Evolutionary conservation across 2,888 invertebrate species (phyloP), one percentile per base, ranked within the genome.

Genomic region (Lysandra coridon): DNA sequence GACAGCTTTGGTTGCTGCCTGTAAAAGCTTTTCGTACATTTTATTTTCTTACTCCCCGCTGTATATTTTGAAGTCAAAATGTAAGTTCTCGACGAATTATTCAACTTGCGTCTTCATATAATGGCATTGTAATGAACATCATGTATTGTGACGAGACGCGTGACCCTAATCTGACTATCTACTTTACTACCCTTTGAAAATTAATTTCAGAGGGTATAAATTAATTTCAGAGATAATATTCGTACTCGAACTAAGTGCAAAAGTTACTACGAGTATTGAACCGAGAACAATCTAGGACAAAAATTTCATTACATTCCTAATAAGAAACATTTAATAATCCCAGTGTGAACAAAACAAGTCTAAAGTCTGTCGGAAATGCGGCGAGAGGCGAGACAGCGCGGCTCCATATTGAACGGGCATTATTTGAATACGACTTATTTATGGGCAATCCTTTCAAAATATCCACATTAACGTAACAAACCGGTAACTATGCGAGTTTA

Each of bases 351-450:
- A 75, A 75, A 80, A 75, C 82, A 81, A 83, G 85, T 86, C 85
- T 85, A 14, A 53, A 53, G 85, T 84, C 85, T 87, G 86, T 84
- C 87, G 82, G 79, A 75, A 78, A 82, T 81, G 83, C 86, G 86
- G 87, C 85, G 91, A 57, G 57, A 17, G 57, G 88, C 90, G 87
- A 92, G 93, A 92, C 92, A 86, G 87, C 87, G 85, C 86, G 92
- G 89, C 91, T 87, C 90, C 91, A 81, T 84, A 86, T 86, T 85
- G 84, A 83, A 82, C 85, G 86, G 83, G 85, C 85, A 87, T 88
- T 88, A 87, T 77, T 80, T 80, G 73, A 79, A 80, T 79, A 73
- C 60, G 57, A 62, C 53, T 17, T 78, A n/a, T 78, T 73, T 57
- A 73, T 78, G 49, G 6, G 5, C 3, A 78, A 79, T 79, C 79